Evolutionary conservation across 2,113 vertebrate genomes (phyloP).

Genomic region (Ptychochromis oligacanthus): DNA sequence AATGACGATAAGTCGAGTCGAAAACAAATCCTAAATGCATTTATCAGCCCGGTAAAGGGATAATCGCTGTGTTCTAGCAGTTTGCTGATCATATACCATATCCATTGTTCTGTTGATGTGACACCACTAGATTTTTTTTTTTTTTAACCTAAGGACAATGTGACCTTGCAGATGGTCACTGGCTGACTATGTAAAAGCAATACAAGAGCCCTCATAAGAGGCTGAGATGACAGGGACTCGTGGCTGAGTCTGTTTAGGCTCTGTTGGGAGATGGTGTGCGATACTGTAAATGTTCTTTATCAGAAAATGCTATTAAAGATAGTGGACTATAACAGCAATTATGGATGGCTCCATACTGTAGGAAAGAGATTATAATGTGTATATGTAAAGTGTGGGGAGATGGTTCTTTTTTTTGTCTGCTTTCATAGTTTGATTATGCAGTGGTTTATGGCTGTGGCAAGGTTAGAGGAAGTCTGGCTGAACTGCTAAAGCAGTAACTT

Average conservation of each 20-base stretch:
- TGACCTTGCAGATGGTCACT: constrained; percentile 11
- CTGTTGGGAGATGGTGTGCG: constrained; percentile 17
- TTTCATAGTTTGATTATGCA: constrained; percentile 51
- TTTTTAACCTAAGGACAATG: constrained; percentile 4
- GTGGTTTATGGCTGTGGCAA: constrained; percentile 43
- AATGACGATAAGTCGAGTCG: neutral
- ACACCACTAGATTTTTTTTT: constrained; percentile 19
- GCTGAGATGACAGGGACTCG: constrained; percentile 17
- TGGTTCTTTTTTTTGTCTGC: constrained; percentile 39
- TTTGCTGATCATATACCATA: constrained; percentile 41
- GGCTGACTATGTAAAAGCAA: constrained; percentile 46
- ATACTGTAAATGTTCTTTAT: constrained; percentile 34
- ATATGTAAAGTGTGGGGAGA: constrained; percentile 30
- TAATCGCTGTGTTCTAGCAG: constrained; percentile 64
- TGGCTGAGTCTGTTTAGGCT: neutral
- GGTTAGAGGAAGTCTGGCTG: constrained; percentile 42
- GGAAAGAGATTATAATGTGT: constrained; percentile 21
- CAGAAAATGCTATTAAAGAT: constrained; percentile 20
- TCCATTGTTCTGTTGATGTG: constrained; percentile 11
- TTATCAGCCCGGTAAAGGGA: constrained; percentile 34
- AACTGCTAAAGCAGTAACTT: constrained; percentile 40
- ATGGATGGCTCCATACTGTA: constrained; percentile 25
- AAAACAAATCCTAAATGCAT: neutral
- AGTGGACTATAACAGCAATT: constrained; percentile 4
- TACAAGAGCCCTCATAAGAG: constrained; percentile 14